A percentile compares a stretch with the other conserved stretches of the same genome.
Conservation (phyloP, 2,888 invertebrate genomes). For the Tipula lateralis region DNA sequence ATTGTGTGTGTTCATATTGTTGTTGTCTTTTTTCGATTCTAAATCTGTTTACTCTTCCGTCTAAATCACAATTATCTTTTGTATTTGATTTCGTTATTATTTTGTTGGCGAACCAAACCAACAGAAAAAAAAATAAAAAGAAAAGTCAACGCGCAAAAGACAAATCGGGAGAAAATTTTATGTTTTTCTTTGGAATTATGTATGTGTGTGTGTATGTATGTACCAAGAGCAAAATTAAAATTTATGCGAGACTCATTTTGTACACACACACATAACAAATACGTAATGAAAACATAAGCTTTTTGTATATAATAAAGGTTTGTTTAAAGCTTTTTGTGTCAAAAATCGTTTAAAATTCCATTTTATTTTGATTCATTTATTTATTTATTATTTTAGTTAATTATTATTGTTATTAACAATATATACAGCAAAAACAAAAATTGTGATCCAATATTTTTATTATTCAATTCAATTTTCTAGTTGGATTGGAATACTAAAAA, state of each 20-base stretch:
- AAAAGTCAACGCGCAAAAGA: background rate
- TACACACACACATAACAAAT: background rate
- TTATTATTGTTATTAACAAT: background rate
- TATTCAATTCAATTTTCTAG: background rate
- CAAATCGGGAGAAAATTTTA: background rate
- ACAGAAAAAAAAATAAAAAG: background rate
- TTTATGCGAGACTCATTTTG: background rate
- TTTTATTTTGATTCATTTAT: background rate
- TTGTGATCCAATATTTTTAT: background rate
- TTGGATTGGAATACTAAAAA: background rate
- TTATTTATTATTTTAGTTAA: conserved; percentile 12
- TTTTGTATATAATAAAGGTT: background rate
- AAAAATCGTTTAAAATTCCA: background rate
- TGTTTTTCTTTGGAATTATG: background rate
- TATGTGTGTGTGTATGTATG: too few species aligned
- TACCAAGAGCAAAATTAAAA: background rate
- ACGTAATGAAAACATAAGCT: background rate
- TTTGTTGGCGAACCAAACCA: background rate
- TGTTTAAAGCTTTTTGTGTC: background rate
- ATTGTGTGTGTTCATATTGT: background rate
- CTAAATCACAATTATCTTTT: conserved; percentile 19
- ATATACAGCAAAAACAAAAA: background rate
- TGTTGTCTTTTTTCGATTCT: background rate
- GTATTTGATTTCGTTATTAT: background rate
- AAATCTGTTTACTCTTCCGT: conserved; percentile 11